phyloP scores from a whole-genome alignment of 2,113 vertebrate species.

The Siniperca knerii region DNA sequence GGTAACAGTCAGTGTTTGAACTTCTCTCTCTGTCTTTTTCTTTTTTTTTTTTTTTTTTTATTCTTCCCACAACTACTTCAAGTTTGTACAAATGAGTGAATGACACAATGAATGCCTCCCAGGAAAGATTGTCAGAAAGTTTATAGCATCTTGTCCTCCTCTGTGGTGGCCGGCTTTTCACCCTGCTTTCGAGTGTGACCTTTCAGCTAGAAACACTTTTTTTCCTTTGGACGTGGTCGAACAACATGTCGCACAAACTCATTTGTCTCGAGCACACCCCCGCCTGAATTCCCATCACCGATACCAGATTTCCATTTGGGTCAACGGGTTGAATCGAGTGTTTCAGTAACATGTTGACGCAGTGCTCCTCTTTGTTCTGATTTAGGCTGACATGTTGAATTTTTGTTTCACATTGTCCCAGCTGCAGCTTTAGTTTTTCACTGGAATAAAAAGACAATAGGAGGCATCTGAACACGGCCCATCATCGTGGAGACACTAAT shows the following conservation, averaged over 20 bases:
- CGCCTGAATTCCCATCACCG: neutral
- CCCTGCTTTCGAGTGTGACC: neutral
- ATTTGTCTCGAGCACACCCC: too few relatives aligned
- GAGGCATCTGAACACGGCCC: neutral
- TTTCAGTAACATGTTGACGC: neutral
- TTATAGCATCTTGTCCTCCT: neutral
- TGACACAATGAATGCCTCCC: too few relatives aligned
- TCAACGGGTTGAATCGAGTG: neutral
- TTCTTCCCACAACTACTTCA: too few relatives aligned
- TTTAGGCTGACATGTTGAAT: neutral
- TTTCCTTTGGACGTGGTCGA: neutral
- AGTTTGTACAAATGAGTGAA: neutral
- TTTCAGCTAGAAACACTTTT: neutral
- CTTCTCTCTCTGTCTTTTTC: too few relatives aligned
- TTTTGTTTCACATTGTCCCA: neutral
- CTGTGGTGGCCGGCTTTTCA: neutral
- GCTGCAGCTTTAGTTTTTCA: neutral
- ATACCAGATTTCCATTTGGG: neutral
- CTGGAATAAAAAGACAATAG: neutral
- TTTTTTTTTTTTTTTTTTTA: too few relatives aligned
- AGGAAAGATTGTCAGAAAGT: too few relatives aligned
- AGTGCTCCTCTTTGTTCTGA: neutral
- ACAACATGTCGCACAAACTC: neutral
- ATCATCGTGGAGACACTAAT: neutral
- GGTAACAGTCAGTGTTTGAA: too few relatives aligned